Evolutionary conservation across 2,797 vertebrate species (phyloP), one percentile per base, ranked within the genome.

Genomic region (Amblyraja radiata): DNA sequence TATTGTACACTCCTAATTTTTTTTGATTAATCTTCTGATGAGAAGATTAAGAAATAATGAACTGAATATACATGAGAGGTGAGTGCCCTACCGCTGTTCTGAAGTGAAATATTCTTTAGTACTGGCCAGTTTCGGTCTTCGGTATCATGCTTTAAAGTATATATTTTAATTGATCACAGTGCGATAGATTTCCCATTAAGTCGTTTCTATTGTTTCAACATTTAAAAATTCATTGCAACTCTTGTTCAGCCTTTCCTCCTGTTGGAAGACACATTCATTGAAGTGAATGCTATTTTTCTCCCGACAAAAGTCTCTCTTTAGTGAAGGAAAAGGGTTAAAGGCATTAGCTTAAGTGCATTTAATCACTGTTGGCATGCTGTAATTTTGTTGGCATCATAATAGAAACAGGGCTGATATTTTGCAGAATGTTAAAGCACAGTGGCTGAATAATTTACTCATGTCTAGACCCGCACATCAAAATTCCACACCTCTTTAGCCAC

Each of bases 271-370:
- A 54, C 71, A 74, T 18, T n/a, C 25, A 92, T 54, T 74, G 71
- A 92, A 92, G 90, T 58, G 73, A 92, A 92, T n/a, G 90, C 36
- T 46, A 74, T 92, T 92, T 54, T 92, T 92, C 36, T 92, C 36
- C 10, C 25, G 90, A 92, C 90, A 76, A 73, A 92, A 92, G 90
- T 92, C 36, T 58, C 71, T 58, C 71, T 54, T 74, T 74, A 16
- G 21, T 76, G 90, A 58, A 54, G 14, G 39, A 74, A 74, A 92
- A 92, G 90, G 90, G 90, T 92, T 92, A 76, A 92, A 92, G 76
- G 71, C 71, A 92, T 92, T 92, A 92, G 71, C 32, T 92, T 92
- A 92, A 92, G 71, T 92, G 90, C 90, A 92, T 92, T 92, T 92
- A 92, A 92, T 92, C 71, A 92, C 71, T 92, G 90, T 76, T 92